A percentile compares a stretch with the other conserved stretches of the same genome.
Conservation (phyloP, 2,888 invertebrate genomes). For the Teleiodes luculella region DNA sequence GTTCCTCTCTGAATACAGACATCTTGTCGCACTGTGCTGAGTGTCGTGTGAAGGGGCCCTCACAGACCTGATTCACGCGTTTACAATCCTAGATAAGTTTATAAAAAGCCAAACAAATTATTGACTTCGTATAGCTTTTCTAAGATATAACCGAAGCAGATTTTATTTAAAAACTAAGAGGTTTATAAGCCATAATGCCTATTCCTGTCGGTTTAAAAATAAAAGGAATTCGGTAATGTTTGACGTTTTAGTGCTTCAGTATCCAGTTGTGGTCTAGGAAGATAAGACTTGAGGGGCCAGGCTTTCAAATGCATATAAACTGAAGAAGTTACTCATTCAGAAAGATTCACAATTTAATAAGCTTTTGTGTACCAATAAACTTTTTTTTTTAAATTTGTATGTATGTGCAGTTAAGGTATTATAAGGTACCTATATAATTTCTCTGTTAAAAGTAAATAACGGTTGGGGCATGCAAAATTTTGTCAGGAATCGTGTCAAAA, state of each 20-base stretch:
- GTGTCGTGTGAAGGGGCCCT: slow-evolving; percentile 28
- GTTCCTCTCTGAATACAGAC: slow-evolving; percentile 62
- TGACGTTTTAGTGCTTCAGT: neutral
- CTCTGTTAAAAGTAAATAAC: no score
- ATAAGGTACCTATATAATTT: no score
- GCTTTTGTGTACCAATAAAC: no score
- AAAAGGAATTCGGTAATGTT: neutral
- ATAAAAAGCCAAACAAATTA: neutral
- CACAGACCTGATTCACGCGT: slow-evolving; percentile 17
- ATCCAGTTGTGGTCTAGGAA: neutral
- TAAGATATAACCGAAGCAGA: neutral
- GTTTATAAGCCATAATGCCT: no score
- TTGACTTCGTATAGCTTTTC: neutral
- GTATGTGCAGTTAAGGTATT: neutral
- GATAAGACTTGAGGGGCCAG: neutral
- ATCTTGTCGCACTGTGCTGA: slow-evolving; percentile 28
- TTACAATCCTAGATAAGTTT: neutral
- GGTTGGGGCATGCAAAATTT: no score
- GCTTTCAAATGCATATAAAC: no score
- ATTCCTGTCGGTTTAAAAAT: neutral
- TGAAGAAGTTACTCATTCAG: no score
- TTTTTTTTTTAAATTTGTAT: no score
- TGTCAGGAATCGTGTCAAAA: no score
- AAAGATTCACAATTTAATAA: no score
- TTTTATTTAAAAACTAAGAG: neutral